Conservation (phyloP, 2,888 invertebrate genomes). For the Eilema griseolum region DNA sequence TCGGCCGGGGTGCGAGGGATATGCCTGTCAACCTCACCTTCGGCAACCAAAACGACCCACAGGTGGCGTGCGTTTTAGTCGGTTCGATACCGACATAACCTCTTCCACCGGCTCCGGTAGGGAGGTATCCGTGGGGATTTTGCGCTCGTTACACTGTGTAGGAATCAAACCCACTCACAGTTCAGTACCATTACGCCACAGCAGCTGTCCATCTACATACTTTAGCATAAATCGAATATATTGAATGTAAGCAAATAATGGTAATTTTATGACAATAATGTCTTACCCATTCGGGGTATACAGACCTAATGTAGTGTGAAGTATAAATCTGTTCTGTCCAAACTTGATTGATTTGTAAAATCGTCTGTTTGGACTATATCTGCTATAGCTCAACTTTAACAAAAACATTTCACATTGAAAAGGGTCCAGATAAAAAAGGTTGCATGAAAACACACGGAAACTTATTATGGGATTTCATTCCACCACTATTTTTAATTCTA, state of each 20-base stretch:
- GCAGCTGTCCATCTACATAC: too few species aligned
- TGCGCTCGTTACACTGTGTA: too few species aligned
- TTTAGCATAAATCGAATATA: neutral
- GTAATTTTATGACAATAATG: neutral
- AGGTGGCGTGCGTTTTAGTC: too few species aligned
- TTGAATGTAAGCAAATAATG: neutral
- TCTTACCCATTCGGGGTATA: neutral
- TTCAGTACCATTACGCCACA: too few species aligned
- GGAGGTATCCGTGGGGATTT: too few species aligned
- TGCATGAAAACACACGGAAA: constrained; percentile 11
- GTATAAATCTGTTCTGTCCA: neutral
- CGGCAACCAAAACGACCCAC: too few species aligned
- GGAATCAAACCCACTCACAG: too few species aligned
- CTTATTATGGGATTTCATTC: neutral
- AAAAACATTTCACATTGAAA: constrained; percentile 20
- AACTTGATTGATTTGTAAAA: neutral
- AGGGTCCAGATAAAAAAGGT: constrained; percentile 13
- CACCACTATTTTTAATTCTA: neutral
- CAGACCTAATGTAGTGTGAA: neutral
- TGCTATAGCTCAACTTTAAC: constrained; percentile 15
- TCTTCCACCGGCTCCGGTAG: too few species aligned
- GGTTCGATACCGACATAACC: too few species aligned
- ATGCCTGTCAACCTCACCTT: too few species aligned
- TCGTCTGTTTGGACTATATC: neutral
- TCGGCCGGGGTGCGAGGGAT: too few species aligned